phyloP scores from a whole-genome alignment of 2,113 vertebrate species.

The Felis catus region DNA sequence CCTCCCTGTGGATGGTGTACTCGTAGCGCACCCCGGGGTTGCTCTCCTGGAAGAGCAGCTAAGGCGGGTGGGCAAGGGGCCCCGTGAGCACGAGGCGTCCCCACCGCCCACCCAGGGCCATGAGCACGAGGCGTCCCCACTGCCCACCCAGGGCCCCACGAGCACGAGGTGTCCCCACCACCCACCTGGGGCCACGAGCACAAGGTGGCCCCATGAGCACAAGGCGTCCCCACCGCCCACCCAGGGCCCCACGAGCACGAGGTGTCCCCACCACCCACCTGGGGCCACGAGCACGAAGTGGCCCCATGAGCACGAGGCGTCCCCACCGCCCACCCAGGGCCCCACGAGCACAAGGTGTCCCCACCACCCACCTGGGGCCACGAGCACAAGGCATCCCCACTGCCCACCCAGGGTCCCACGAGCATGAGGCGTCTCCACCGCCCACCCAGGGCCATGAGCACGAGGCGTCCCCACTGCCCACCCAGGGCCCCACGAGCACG shows the following conservation, averaged over 20 bases:
- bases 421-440: accelerated
- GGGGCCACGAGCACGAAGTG: background rate
- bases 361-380: background rate
- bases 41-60: constrained; percentile 96
- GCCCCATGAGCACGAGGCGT: accelerated
- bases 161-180: too few relatives aligned
- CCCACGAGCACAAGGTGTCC: accelerated
- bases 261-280: accelerated
- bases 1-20: constrained; percentile 91
- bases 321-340: too few relatives aligned
- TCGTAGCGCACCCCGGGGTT: constrained; percentile 95
- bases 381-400: too few relatives aligned
- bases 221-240: too few relatives aligned
- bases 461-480: too few relatives aligned
- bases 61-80: accelerated
- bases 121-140: too few relatives aligned
- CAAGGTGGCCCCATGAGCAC: too few relatives aligned
- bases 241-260: background rate
- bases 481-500: too few relatives aligned
- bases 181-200: too few relatives aligned
- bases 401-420: background rate
- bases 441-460: too few relatives aligned
- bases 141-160: accelerated
- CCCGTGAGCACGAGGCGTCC: background rate
- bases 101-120: background rate